These are phyloP conservation scores for Borostomias antarcticus DNA, from an alignment of 2,797 vertebrate species.

Conservation along the genomic window DNA sequence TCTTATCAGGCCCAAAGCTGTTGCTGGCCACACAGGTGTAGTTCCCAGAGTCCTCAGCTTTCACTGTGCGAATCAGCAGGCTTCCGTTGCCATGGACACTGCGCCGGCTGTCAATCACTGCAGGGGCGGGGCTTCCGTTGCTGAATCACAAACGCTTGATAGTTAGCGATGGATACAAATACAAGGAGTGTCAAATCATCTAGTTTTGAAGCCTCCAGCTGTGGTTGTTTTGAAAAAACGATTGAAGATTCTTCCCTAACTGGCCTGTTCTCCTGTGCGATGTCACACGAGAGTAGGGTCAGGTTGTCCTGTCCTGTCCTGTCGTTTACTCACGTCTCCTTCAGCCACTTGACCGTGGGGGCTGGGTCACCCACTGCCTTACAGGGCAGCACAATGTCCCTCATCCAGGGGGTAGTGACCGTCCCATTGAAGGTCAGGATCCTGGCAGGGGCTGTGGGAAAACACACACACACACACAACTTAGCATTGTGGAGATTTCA, in stretches of 20 bases:
- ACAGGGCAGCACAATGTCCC: conserved; percentile 93
- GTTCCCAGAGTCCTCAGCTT: conserved; percentile 96
- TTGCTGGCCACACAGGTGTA: conserved; percentile 95
- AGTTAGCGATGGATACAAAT: conserved; percentile 5
- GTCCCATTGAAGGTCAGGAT: conserved; percentile 96
- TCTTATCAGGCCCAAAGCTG: conserved; percentile 95
- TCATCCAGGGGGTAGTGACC: conserved; percentile 97
- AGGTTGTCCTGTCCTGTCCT: background rate
- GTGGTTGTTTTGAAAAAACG: conserved; percentile 8
- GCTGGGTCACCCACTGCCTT: conserved; percentile 94
- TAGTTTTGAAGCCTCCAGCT: background rate
- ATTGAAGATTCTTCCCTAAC: conserved; percentile 24
- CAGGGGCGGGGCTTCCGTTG: conserved; percentile 92
- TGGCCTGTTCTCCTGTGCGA: conserved; percentile 9
- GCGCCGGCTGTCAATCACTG: conserved; percentile 91
- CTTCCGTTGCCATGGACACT: conserved; percentile 94
- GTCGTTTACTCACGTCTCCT: conserved; percentile 87
- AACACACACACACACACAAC: conserved; percentile 11
- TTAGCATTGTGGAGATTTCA: background rate
- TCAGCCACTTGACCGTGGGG: conserved; percentile 97
- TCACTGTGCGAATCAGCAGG: conserved; percentile 93
- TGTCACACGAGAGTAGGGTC: background rate
- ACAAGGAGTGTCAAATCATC: conserved; percentile 1
- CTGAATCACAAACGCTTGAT: conserved; percentile 56
- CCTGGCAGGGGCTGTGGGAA: conserved; percentile 84